A percentile compares a stretch with the other conserved stretches of the same genome.
These are phyloP conservation scores for Dynastes grantii DNA, from an alignment of 2,888 invertebrate species.

Conservation along the genomic window DNA sequence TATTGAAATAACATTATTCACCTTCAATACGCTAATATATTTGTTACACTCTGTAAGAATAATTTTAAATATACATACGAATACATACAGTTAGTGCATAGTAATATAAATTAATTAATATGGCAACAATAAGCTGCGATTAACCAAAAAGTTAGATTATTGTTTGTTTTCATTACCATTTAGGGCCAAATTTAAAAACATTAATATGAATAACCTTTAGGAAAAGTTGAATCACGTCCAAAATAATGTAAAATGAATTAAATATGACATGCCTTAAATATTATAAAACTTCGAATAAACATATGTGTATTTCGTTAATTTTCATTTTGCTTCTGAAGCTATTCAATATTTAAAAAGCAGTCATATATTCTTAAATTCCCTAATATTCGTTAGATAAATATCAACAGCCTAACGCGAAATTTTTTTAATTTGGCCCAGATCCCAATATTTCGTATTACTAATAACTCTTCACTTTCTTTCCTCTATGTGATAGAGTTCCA, in stretches of 20 bases:
- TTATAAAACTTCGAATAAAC: too few relatives aligned
- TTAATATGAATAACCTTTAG: too few relatives aligned
- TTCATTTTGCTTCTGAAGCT: too few relatives aligned
- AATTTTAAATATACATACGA: slow-evolving; percentile 15
- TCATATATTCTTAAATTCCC: too few relatives aligned
- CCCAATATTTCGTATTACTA: slow-evolving; percentile 13
- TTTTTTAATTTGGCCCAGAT: too few relatives aligned
- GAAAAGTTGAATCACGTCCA: too few relatives aligned
- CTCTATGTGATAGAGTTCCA: slow-evolving; percentile 42
- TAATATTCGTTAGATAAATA: too few relatives aligned
- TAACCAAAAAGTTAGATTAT: slow-evolving; percentile 38
- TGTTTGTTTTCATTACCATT: not conserved
- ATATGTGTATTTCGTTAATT: not conserved
- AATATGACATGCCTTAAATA: too few relatives aligned
- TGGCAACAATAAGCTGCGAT: slow-evolving; percentile 34
- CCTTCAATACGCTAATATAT: not conserved
- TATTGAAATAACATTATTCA: not conserved
- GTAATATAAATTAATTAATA: not conserved
- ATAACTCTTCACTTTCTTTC: not conserved
- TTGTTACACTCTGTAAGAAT: slow-evolving; percentile 28
- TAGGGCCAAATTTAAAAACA: not conserved
- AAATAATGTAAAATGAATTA: too few relatives aligned
- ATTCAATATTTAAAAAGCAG: too few relatives aligned
- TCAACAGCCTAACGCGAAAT: too few relatives aligned
- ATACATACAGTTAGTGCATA: slow-evolving; percentile 28